Conservation (phyloP, 2,888 invertebrate species). For the Bellardia bayeri region DNA sequence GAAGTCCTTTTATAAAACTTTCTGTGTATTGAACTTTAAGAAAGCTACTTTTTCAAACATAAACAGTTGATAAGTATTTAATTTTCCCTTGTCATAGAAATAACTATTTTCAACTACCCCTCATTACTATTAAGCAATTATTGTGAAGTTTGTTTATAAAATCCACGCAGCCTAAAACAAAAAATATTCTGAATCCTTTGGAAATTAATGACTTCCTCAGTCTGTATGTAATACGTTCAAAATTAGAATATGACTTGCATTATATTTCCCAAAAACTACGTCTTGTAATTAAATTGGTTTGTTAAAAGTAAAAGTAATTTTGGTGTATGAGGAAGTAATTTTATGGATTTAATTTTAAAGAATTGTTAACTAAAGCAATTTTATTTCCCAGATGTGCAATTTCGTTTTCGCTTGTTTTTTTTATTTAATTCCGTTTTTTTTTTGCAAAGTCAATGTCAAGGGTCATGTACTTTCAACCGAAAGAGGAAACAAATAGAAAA, state of each 20-base stretch:
- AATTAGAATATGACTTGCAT: constrained; percentile 55
- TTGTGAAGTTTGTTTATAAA: neutral
- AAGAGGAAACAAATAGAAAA: constrained; percentile 3
- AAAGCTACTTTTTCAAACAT: no score
- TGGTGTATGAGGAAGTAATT: constrained; percentile 39
- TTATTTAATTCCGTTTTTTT: neutral
- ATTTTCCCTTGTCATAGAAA: no score
- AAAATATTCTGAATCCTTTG: neutral
- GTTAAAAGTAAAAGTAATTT: constrained; percentile 42
- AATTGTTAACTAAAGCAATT: constrained; percentile 51
- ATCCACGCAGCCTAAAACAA: neutral
- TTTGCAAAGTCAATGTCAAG: constrained; percentile 72
- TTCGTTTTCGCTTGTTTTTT: constrained; percentile 52
- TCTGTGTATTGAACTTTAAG: no score
- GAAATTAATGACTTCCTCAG: constrained; percentile 28
- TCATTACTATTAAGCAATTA: neutral
- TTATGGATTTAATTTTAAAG: constrained; percentile 64
- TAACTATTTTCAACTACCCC: neutral
- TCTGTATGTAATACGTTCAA: constrained; percentile 18
- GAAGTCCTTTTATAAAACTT: no score
- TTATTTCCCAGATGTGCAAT: constrained; percentile 71
- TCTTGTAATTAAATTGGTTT: constrained; percentile 66
- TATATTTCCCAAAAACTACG: constrained; percentile 51
- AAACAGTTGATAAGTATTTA: no score
- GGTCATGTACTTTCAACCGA: constrained; percentile 58